A percentile compares a stretch with the other conserved stretches of the same genome.
Conservation (phyloP, 2,113 vertebrate species). For the Ammospiza caudacuta region DNA sequence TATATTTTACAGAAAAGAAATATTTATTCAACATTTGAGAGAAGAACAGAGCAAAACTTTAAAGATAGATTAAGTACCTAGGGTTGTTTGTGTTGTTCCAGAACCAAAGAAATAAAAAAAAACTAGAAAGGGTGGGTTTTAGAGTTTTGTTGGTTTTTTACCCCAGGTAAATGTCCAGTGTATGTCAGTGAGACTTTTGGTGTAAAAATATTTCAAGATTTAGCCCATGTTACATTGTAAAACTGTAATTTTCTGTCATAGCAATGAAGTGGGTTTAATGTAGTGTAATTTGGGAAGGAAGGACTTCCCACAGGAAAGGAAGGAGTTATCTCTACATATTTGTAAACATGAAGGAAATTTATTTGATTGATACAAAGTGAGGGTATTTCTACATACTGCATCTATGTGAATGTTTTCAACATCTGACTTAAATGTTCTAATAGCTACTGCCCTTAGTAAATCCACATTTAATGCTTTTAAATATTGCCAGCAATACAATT, state of each 20-base stretch:
- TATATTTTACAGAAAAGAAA: background rate
- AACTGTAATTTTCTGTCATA: background rate
- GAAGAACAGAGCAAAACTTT: background rate
- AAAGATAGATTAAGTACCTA: background rate
- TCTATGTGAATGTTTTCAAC: background rate
- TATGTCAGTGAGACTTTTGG: background rate
- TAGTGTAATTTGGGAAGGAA: background rate
- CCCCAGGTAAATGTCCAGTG: background rate
- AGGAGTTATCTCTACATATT: background rate
- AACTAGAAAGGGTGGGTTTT: background rate
- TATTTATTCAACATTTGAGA: background rate
- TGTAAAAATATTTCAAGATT: background rate
- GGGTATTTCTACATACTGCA: background rate
- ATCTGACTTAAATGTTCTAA: background rate
- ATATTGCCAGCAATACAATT: background rate
- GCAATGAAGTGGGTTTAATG: background rate
- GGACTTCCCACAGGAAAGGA: background rate
- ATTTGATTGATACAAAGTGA: background rate
- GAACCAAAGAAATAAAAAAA: background rate
- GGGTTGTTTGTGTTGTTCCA: background rate
- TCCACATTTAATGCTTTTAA: background rate
- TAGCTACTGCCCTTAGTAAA: background rate
- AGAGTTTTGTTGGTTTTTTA: background rate
- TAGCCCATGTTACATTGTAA: background rate
- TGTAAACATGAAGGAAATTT: background rate